Percentiles rank a stretch among this genome's conserved stretches.
These are phyloP conservation scores for Nomada goodeniana DNA, from an alignment of 2,888 invertebrate genomes.

Conservation along the genomic window DNA sequence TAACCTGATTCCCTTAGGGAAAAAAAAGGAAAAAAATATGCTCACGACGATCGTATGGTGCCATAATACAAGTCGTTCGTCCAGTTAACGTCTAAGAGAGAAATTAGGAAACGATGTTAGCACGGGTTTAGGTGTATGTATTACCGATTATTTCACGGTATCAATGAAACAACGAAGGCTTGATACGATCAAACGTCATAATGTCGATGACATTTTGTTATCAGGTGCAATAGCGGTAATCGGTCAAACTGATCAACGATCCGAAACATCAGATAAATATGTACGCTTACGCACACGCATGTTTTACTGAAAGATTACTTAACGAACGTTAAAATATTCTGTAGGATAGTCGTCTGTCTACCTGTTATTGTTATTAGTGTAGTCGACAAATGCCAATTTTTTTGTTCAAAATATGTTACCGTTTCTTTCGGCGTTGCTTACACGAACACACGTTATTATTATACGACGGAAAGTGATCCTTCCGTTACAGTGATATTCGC, in stretches of 20 bases:
- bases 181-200: constrained; percentile 32
- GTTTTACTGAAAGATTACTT: background rate
- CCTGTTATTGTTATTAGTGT: constrained; percentile 21
- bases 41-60: constrained; percentile 25
- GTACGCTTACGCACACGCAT: background rate
- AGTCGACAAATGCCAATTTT: background rate
- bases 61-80: background rate
- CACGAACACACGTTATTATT: background rate
- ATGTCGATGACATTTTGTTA: constrained; percentile 31
- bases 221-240: constrained; percentile 35
- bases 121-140: background rate
- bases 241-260: constrained; percentile 28
- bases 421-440: background rate
- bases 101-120: constrained; percentile 41
- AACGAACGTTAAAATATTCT: background rate
- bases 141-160: background rate
- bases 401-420: background rate
- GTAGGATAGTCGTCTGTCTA: background rate
- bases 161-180: constrained; percentile 5
- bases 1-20: constrained; percentile 51
- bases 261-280: constrained; percentile 14
- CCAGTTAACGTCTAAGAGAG: background rate
- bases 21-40: background rate
- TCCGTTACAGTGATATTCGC: constrained; percentile 12
- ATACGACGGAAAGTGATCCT: background rate